phyloP scores from a whole-genome alignment of 1,140 invertebrate species.

The Carposina sasakii region DNA sequence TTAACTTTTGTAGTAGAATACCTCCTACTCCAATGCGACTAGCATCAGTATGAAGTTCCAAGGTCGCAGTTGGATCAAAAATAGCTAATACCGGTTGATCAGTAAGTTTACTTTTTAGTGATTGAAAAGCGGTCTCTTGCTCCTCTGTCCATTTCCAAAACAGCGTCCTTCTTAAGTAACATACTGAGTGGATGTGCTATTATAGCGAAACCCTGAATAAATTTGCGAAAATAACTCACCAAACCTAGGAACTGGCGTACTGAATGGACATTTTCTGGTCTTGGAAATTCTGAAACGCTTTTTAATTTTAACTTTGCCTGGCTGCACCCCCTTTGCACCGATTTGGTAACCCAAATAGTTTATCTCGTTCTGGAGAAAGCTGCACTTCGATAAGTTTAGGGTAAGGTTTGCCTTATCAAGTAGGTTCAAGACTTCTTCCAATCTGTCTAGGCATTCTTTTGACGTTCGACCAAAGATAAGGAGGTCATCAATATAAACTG shows the following conservation, averaged over 20 bases:
- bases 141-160: slow-evolving; percentile 5
- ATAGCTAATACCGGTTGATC: slow-evolving; percentile 4
- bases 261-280: background rate
- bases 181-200: background rate
- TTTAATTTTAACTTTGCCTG: background rate
- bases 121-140: slow-evolving; percentile 4
- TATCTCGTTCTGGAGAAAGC: background rate
- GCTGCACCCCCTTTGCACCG: background rate
- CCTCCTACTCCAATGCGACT: slow-evolving; percentile 11
- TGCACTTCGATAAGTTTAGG: background rate
- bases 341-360: slow-evolving; percentile 1
- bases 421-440: background rate
- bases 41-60: slow-evolving; percentile 12
- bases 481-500: background rate
- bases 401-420: background rate
- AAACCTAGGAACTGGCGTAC: background rate
- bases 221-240: background rate
- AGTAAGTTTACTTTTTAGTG: background rate
- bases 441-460: background rate
- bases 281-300: background rate
- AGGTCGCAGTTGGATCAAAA: slow-evolving; percentile 3
- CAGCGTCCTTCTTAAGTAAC: background rate
- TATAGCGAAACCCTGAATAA: background rate
- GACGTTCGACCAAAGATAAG: background rate
- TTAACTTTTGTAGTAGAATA: slow-evolving; percentile 5